phyloP scores from a whole-genome alignment of 2,797 vertebrate genomes.

The Sparus aurata region DNA sequence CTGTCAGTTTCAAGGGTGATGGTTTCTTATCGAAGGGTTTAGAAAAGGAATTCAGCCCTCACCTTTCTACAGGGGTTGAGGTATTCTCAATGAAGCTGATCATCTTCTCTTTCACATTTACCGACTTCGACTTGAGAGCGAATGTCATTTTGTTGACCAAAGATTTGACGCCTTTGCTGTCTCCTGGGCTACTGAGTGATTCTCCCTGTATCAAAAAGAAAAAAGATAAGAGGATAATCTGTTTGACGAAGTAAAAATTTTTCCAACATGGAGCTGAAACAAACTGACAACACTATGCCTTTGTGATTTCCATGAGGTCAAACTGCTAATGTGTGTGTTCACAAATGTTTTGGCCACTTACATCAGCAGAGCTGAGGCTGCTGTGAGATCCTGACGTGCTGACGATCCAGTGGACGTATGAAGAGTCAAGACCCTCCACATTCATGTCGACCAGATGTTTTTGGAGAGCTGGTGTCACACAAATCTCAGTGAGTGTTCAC shows the following conservation, averaged over 20 bases:
- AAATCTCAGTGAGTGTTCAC: slow-evolving; percentile 3
- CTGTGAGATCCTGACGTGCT: slow-evolving; percentile 96
- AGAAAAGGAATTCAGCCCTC: slow-evolving; percentile 31
- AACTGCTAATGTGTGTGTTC: background rate
- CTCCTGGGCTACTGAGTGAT: slow-evolving; percentile 88
- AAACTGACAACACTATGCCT: fast-evolving
- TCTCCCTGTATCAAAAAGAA: slow-evolving; percentile 74
- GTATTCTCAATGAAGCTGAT: slow-evolving; percentile 99
- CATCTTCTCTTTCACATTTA: slow-evolving; percentile 98
- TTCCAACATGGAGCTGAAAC: background rate
- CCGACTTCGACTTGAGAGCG: slow-evolving; percentile 97
- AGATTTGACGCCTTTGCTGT: slow-evolving; percentile 96
- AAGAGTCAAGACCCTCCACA: slow-evolving; percentile 95
- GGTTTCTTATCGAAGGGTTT: too few relatives aligned
- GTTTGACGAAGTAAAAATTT: background rate
- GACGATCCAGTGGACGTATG: slow-evolving; percentile 98
- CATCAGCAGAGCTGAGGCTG: slow-evolving; percentile 92
- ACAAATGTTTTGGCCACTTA: slow-evolving; percentile 78
- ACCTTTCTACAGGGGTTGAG: slow-evolving; percentile 98
- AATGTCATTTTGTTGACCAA: slow-evolving; percentile 99
- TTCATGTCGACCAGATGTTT: slow-evolving; percentile 99
- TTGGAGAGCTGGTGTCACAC: slow-evolving; percentile 89
- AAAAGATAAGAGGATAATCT: background rate
- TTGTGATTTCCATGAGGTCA: background rate
- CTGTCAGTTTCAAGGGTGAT: too few relatives aligned